Conservation (phyloP, 2,113 vertebrate genomes). For the Charadrius vociferus region DNA sequence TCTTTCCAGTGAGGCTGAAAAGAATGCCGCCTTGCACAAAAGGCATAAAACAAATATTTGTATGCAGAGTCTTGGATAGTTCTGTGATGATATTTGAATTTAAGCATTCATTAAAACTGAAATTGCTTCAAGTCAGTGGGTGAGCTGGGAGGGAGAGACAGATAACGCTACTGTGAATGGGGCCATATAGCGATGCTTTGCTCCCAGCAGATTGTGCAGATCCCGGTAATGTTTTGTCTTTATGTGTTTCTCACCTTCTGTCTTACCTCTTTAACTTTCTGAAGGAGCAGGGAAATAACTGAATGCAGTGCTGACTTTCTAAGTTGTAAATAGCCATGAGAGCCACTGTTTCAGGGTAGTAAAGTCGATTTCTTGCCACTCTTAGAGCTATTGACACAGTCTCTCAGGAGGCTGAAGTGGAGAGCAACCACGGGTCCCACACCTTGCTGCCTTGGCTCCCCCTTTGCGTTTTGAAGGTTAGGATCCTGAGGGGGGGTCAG, state of each 20-base stretch:
- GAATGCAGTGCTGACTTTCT: not conserved
- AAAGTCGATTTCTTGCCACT: not conserved
- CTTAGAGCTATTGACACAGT: not conserved
- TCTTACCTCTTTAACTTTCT: conserved; percentile 59
- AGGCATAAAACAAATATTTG: conserved; percentile 47
- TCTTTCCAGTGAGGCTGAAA: conserved; percentile 1
- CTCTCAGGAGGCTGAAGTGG: not conserved
- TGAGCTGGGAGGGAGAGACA: conserved; percentile 44
- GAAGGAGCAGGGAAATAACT: conserved; percentile 22
- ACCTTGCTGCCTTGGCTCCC: not conserved
- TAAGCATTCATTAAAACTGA: conserved; percentile 52
- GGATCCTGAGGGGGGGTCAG: not conserved
- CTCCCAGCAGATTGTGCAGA: conserved; percentile 35
- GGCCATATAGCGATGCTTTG: conserved; percentile 26
- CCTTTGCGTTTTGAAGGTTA: not conserved
- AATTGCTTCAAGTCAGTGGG: conserved; percentile 33
- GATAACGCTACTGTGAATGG: conserved; percentile 44
- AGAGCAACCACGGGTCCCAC: fast-evolving
- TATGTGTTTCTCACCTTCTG: conserved; percentile 62
- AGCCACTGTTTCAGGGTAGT: not conserved
- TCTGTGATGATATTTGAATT: conserved; percentile 37
- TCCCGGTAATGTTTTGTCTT: conserved; percentile 43
- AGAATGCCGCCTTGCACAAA: conserved; percentile 43
- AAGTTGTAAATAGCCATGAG: conserved; percentile 1
- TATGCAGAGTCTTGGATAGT: conserved; percentile 33